Conservation (phyloP, 2,113 vertebrate species). For the Anser cygnoides region DNA sequence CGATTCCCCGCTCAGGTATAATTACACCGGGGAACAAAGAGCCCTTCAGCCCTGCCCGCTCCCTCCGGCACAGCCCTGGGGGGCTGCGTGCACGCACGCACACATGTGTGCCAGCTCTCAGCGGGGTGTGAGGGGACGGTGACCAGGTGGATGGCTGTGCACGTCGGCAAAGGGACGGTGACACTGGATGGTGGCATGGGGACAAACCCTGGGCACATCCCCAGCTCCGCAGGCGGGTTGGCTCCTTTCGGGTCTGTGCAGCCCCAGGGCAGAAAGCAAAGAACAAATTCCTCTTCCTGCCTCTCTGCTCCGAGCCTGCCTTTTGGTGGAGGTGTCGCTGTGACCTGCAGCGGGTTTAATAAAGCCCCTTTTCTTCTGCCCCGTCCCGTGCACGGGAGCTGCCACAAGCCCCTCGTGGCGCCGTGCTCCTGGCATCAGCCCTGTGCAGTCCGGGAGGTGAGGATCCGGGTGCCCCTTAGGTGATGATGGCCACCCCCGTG, state of each 20-base stretch:
- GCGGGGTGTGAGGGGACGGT: fast-evolving
- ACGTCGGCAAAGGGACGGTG: not conserved
- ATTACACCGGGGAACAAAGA: conserved; percentile 65
- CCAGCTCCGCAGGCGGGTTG: not conserved
- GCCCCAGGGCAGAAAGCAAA: not conserved
- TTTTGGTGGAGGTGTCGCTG: fast-evolving
- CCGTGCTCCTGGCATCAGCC: not conserved
- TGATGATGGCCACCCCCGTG: too few relatives aligned
- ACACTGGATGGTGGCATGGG: not conserved
- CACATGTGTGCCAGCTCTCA: fast-evolving
- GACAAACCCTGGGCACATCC: not conserved
- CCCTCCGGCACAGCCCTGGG: not conserved
- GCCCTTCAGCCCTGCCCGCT: conserved; percentile 23
- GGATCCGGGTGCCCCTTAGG: too few relatives aligned
- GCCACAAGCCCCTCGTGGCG: not conserved
- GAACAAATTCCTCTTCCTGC: not conserved
- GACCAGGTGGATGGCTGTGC: fast-evolving
- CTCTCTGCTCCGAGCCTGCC: not conserved
- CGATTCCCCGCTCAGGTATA: conserved; percentile 60
- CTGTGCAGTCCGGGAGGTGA: fast-evolving
- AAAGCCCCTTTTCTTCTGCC: not conserved
- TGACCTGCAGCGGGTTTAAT: not conserved
- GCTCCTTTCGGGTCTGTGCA: not conserved
- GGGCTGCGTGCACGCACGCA: not conserved
- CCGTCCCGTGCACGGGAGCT: too few relatives aligned